Evolutionary conservation across 2,888 invertebrate genomes (phyloP).

Genomic region (Rhopalosiphum nymphaeae): DNA sequence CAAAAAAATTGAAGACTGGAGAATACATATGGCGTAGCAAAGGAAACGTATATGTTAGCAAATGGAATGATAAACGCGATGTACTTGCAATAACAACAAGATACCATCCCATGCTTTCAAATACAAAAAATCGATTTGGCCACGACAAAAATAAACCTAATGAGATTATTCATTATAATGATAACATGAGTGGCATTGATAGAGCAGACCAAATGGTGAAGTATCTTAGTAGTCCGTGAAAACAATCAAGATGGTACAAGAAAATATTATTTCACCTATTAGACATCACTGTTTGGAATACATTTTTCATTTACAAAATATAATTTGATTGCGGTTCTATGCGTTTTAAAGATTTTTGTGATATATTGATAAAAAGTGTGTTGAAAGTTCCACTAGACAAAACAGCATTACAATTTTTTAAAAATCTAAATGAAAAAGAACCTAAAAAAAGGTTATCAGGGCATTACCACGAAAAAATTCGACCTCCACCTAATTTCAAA

Average conservation of each 20-base stretch:
- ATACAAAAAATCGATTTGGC: slow-evolving; percentile 20
- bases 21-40: slow-evolving; percentile 18
- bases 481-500: slow-evolving; percentile 4
- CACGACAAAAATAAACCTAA: slow-evolving; percentile 16
- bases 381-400: slow-evolving; percentile 18
- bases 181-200: slow-evolving; percentile 31
- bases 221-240: slow-evolving; percentile 23
- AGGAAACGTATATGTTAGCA: slow-evolving; percentile 24
- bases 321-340: slow-evolving; percentile 10
- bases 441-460: slow-evolving; percentile 25
- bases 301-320: slow-evolving; percentile 15
- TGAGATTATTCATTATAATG: slow-evolving; percentile 20
- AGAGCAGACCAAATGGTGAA: neutral
- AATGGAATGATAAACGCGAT: slow-evolving; percentile 46
- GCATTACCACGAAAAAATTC: slow-evolving; percentile 37
- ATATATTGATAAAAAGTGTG: slow-evolving; percentile 43
- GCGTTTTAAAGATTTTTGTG: slow-evolving; percentile 34
- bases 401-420: slow-evolving; percentile 48
- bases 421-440: slow-evolving; percentile 26
- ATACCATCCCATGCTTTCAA: slow-evolving; percentile 11
- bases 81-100: slow-evolving; percentile 30
- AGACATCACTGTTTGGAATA: slow-evolving; percentile 20
- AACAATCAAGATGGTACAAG: slow-evolving; percentile 23
- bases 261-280: slow-evolving; percentile 29
- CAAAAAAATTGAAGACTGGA: slow-evolving; percentile 33